Percentiles rank a stretch among this genome's conserved stretches.
Conservation (phyloP, 2,113 vertebrate species). For the Camelus dromedarius region DNA sequence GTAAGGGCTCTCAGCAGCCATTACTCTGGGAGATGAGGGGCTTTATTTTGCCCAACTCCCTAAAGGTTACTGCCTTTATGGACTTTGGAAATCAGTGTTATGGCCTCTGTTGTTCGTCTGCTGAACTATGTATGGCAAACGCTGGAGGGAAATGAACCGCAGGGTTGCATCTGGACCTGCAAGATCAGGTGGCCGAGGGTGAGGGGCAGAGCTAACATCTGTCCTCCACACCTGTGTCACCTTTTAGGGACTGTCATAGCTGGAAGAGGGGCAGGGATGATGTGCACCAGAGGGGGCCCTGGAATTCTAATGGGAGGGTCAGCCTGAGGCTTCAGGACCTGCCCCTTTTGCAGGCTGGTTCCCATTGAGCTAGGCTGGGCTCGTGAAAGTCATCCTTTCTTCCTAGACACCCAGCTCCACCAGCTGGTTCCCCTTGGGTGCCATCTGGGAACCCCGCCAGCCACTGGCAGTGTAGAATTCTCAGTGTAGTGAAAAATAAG, state of each 20-base stretch:
- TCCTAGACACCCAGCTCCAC: not conserved
- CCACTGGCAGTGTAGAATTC: not conserved
- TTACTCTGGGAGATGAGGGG: not conserved
- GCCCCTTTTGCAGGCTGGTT: not conserved
- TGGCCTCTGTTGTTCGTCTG: not conserved
- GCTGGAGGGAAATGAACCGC: not conserved
- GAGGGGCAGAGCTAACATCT: not conserved
- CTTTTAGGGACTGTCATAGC: not conserved
- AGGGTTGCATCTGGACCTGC: not conserved
- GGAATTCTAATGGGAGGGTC: not conserved
- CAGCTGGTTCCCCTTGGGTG: not conserved
- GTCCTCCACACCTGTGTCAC: no score
- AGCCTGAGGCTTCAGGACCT: not conserved
- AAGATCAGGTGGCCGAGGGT: not conserved
- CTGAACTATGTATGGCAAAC: not conserved
- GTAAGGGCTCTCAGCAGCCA: not conserved
- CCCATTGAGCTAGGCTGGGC: not conserved
- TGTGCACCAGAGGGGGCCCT: not conserved
- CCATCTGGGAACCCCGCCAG: not conserved
- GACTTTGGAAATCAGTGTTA: constrained; percentile 64
- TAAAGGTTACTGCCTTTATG: constrained; percentile 40
- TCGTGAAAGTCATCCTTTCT: not conserved
- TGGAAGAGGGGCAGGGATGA: not conserved
- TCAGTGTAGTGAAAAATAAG: not conserved
- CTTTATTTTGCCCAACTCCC: constrained; percentile 35